Conservation (phyloP, 2,888 invertebrate genomes). For the Spisula subtruncata region DNA sequence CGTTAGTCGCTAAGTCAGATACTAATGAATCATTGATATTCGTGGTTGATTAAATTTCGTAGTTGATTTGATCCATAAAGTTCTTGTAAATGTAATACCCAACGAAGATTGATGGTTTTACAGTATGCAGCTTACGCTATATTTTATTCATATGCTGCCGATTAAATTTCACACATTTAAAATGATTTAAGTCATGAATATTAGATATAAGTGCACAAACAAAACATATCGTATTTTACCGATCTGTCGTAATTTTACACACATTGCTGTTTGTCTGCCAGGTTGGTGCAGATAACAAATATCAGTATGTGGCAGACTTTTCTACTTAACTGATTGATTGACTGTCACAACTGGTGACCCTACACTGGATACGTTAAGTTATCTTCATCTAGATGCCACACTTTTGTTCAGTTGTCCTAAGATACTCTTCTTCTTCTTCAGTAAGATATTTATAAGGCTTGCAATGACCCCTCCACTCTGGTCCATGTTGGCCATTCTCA, state of each 20-base stretch:
- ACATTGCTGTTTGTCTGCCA: not conserved
- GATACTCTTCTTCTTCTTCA: too few relatives aligned
- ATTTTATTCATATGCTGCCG: slow-evolving; percentile 14
- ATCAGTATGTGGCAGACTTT: not conserved
- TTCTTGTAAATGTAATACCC: too few relatives aligned
- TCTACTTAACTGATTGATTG: not conserved
- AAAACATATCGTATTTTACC: not conserved
- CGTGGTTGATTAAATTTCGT: too few relatives aligned
- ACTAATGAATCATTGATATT: too few relatives aligned
- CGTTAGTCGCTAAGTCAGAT: too few relatives aligned
- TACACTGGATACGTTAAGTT: not conserved
- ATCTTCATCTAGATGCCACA: not conserved
- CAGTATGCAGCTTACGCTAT: too few relatives aligned
- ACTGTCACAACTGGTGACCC: not conserved
- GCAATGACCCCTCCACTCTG: too few relatives aligned
- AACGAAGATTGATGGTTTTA: too few relatives aligned
- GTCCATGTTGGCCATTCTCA: too few relatives aligned
- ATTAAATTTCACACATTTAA: slow-evolving; percentile 20
- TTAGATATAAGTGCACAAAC: not conserved
- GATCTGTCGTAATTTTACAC: not conserved
- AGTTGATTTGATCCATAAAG: too few relatives aligned
- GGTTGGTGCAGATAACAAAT: not conserved
- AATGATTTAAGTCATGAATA: not conserved
- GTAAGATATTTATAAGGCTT: too few relatives aligned
- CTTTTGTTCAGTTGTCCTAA: too few relatives aligned